Evolutionary conservation across 2,888 invertebrate species (phyloP).

Genomic region (Rambutsinella grinnellia): DNA sequence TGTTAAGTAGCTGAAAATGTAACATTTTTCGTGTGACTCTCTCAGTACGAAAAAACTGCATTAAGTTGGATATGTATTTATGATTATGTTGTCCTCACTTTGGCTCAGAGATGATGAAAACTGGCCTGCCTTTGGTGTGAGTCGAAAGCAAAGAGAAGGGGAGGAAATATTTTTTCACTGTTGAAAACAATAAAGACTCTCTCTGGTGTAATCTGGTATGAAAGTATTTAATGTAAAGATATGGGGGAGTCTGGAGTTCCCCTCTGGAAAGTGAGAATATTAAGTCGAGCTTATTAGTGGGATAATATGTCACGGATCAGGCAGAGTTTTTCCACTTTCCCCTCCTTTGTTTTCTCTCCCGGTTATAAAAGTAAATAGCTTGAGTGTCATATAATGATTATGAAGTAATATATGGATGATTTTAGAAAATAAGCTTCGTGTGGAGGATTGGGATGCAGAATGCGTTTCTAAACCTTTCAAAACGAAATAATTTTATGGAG

Average conservation of each 20-base stretch:
- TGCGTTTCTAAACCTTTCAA: too few relatives aligned
- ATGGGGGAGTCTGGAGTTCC: not conserved
- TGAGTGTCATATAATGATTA: not conserved
- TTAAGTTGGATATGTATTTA: constrained; percentile 50
- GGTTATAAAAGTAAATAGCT: constrained; percentile 8
- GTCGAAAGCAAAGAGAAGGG: constrained; percentile 19
- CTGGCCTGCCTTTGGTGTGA: constrained; percentile 4
- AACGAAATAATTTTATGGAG: too few relatives aligned
- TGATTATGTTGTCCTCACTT: constrained; percentile 38
- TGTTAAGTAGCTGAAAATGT: constrained; percentile 43
- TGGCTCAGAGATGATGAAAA: constrained; percentile 12
- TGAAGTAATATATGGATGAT: too few relatives aligned
- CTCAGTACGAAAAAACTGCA: constrained; percentile 22
- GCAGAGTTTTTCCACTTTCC: constrained; percentile 19
- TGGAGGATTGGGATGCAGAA: too few relatives aligned
- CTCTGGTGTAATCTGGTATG: not conserved
- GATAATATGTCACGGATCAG: too few relatives aligned
- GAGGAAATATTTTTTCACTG: constrained; percentile 16
- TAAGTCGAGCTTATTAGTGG: too few relatives aligned
- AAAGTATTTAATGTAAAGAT: constrained; percentile 6
- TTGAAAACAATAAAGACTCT: constrained; percentile 25
- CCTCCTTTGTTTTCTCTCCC: constrained; percentile 16
- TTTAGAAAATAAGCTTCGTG: too few relatives aligned
- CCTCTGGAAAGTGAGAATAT: constrained; percentile 19
- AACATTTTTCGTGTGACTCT: constrained; percentile 26